phyloP scores from a whole-genome alignment of 2,888 invertebrate genomes.

The Brachynemurus nebulosus region DNA sequence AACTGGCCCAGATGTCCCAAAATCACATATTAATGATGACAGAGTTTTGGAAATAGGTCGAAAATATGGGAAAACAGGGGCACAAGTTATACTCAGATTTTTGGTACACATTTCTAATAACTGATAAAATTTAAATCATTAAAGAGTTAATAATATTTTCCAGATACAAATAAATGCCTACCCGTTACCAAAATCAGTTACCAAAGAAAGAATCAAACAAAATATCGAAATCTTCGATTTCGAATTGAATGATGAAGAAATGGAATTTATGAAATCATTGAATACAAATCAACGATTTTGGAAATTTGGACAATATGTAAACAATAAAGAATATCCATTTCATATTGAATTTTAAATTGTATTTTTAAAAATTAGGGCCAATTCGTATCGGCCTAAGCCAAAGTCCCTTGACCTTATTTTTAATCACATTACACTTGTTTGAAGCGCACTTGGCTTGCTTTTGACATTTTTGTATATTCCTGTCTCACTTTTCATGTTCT shows the following conservation, averaged over 20 bases:
- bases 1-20: slow-evolving; percentile 49
- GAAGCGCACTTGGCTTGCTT: too few relatives aligned
- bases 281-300: slow-evolving; percentile 26
- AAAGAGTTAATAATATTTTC: too few relatives aligned
- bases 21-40: slow-evolving; percentile 41
- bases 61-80: slow-evolving; percentile 48
- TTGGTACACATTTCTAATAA: slow-evolving; percentile 27
- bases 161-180: slow-evolving; percentile 35
- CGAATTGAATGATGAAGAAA: slow-evolving; percentile 34
- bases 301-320: slow-evolving; percentile 24
- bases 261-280: slow-evolving; percentile 28
- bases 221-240: slow-evolving; percentile 45
- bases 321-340: slow-evolving; percentile 28
- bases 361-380: too few relatives aligned
- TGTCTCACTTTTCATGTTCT: too few relatives aligned
- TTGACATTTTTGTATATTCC: too few relatives aligned
- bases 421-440: too few relatives aligned
- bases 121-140: too few relatives aligned
- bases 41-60: slow-evolving; percentile 45
- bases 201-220: slow-evolving; percentile 34
- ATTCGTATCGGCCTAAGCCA: too few relatives aligned
- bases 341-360: slow-evolving; percentile 19
- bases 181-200: slow-evolving; percentile 43
- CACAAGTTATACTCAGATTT: slow-evolving; percentile 56
- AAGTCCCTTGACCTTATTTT: too few relatives aligned